Evolutionary conservation across 2,113 vertebrate genomes (phyloP).

Genomic region (Scolopax mira): DNA sequence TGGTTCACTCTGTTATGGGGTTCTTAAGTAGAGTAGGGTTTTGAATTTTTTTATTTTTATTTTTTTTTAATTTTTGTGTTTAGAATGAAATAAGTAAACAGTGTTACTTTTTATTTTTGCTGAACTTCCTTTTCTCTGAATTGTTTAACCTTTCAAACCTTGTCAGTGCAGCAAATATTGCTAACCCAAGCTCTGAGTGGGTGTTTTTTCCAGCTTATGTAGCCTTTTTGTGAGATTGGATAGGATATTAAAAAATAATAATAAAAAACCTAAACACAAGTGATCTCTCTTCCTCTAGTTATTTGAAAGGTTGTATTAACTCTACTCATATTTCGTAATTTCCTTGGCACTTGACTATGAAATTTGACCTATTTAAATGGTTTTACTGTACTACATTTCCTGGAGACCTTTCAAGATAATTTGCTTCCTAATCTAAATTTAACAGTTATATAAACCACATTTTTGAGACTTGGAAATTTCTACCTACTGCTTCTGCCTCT

Average conservation of each 20-base stretch:
- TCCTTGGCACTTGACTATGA: conserved; percentile 62
- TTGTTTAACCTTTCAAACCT: not conserved
- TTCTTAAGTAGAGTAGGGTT: not conserved
- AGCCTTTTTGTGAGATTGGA: conserved; percentile 22
- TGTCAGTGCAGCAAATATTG: not conserved
- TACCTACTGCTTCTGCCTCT: conserved; percentile 19
- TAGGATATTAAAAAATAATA: conserved; percentile 50
- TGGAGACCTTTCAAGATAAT: conserved; percentile 69
- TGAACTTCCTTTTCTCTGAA: not conserved
- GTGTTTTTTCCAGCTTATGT: not conserved
- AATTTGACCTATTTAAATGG: conserved; percentile 67
- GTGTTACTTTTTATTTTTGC: not conserved
- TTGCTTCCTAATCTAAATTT: conserved; percentile 69
- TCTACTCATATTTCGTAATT: conserved; percentile 37
- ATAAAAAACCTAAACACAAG: not conserved
- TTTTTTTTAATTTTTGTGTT: not conserved
- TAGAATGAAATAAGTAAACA: not conserved
- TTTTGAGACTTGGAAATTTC: conserved; percentile 52
- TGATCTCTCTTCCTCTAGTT: conserved; percentile 37
- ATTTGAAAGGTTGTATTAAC: conserved; percentile 55
- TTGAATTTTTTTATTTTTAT: not conserved
- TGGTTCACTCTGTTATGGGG: not conserved
- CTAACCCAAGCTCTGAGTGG: not conserved
- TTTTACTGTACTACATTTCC: conserved; percentile 67
- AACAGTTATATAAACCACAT: conserved; percentile 69